phyloP scores from a whole-genome alignment of 2,797 vertebrate species.

The Pelochelys cantorii region DNA sequence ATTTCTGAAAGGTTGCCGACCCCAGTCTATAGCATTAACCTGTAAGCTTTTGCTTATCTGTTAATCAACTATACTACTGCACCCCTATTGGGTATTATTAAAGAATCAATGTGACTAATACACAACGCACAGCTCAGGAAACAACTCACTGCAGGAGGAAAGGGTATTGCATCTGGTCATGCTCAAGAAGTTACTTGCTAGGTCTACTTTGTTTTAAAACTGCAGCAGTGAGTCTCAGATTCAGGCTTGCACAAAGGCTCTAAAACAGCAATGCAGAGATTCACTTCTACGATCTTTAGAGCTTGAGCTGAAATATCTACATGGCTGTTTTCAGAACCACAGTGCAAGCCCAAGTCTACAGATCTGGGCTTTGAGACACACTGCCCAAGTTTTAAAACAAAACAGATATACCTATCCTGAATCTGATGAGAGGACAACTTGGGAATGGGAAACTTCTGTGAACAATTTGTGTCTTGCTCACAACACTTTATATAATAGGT shows the following conservation, averaged over 20 bases:
- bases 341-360: neutral
- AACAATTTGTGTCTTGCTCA: accelerated
- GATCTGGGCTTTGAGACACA: neutral
- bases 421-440: neutral
- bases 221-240: neutral
- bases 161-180: accelerated
- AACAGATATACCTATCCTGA: neutral
- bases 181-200: neutral
- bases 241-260: neutral
- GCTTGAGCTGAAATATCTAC: neutral
- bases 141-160: neutral
- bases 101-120: neutral
- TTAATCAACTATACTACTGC: too few relatives aligned
- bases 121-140: neutral
- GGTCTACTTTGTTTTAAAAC: neutral
- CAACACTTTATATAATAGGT: neutral
- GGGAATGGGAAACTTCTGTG: neutral
- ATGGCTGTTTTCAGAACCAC: neutral
- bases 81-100: neutral
- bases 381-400: too few relatives aligned
- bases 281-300: neutral
- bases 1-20: too few relatives aligned
- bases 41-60: too few relatives aligned
- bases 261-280: neutral
- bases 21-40: too few relatives aligned